These are phyloP conservation scores for Nyctibius bracteatus DNA, from an alignment of 2,113 vertebrate genomes.

Conservation along the genomic window DNA sequence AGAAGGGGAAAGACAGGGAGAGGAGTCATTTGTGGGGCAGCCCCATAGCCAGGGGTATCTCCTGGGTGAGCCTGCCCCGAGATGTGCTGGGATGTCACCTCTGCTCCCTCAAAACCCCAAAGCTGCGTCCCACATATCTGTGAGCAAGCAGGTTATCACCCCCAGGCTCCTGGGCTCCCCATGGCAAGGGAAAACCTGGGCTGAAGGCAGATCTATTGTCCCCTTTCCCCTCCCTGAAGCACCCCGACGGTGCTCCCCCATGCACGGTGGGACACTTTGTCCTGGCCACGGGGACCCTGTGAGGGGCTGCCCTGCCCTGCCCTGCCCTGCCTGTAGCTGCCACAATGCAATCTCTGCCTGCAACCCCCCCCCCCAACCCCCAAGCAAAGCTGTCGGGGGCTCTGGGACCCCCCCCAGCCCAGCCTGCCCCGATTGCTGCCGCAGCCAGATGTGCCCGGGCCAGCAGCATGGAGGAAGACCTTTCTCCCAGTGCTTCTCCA, in stretches of 20 bases:
- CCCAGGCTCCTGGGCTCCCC: neutral
- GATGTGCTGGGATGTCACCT: fast-evolving
- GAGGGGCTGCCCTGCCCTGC: neutral
- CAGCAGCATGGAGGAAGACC: fast-evolving
- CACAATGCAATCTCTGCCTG: neutral
- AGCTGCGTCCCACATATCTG: neutral
- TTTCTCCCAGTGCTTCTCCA: neutral
- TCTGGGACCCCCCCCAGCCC: neutral
- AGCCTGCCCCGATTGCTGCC: fast-evolving
- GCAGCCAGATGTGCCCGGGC: neutral
- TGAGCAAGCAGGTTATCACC: neutral
- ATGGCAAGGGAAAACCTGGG: neutral
- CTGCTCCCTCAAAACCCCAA: neutral
- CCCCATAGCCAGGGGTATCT: neutral
- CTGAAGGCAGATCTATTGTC: fast-evolving
- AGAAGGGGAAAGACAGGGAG: neutral
- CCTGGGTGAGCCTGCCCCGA: neutral
- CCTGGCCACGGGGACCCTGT: fast-evolving
- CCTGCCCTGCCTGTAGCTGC: neutral
- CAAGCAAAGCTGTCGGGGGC: neutral
- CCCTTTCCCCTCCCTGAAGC: neutral
- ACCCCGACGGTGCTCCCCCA: fast-evolving
- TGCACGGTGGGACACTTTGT: fast-evolving
- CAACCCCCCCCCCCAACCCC: neutral
- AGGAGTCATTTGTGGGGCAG: neutral